Evolutionary conservation across 2,797 vertebrate genomes (phyloP), one percentile per base, ranked within the genome.

Genomic region (Champsocephalus gunnari): DNA sequence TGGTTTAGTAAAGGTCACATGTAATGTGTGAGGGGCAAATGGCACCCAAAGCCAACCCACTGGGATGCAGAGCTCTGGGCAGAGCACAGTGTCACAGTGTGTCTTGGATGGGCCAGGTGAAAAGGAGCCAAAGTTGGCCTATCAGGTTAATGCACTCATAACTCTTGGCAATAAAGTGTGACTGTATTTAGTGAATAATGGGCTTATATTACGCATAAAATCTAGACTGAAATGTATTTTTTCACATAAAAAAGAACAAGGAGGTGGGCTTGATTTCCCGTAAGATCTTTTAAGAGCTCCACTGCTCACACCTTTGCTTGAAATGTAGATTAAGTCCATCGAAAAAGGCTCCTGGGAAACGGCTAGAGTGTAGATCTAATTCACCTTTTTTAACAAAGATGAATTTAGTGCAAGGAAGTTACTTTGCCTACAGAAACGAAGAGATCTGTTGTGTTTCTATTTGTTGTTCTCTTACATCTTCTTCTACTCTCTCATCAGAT

Each of bases 21-120:
- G 57, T 72, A 83, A 84, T 16, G 79, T 73, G n/a, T 64, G 38
- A 47, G 65, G 45, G 76, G 62, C 74, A 85, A 63, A 24, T 21
- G 17, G 53, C 48, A 62, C n/a, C n/a, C 1, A 3, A 34, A 24
- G 66, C 66, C 72, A 85, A 63, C 66, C 63, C 45, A 47, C 34
- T 59, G 51, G 57, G 73, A 70, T 56, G 64, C 44, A 49, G 63
- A 63, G 43, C 17, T 70, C 32, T 77, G 87, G 86, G 87, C 86
- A 80, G 60, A 19, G 48, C 71, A 63, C 3, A 65, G 38, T 58
- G 62, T 74, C 75, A 73, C 72, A 65, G 63, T 58, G 58, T 67
- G 72, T 81, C 57, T 84, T 89, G 87, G 87, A 79, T 49, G 66
- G 70, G 43, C 51, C 28, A 43, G 34, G 59, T 83, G 70, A 78